Percentiles rank a stretch among this genome's conserved stretches.
Evolutionary conservation across 2,113 vertebrate species (phyloP).

Genomic region (Bos javanicus): DNA sequence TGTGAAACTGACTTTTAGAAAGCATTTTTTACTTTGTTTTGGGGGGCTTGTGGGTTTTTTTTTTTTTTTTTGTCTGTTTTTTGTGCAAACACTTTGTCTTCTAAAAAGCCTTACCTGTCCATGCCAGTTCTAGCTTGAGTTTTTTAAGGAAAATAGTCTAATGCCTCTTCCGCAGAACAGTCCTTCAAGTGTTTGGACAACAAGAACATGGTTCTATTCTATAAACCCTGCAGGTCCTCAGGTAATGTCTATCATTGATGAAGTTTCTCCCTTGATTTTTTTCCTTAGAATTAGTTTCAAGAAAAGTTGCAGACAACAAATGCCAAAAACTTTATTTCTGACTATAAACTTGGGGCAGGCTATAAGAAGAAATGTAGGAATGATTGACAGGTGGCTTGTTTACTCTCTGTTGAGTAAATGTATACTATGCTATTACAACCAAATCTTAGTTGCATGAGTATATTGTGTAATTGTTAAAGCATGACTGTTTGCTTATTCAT

Average conservation of each 20-base stretch:
- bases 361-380: neutral
- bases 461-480: neutral
- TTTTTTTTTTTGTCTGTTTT: neutral
- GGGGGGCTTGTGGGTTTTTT: neutral
- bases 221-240: neutral
- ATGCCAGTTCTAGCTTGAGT: neutral
- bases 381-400: neutral
- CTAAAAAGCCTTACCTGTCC: neutral
- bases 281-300: constrained; percentile 8
- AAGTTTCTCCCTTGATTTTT: neutral
- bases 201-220: neutral
- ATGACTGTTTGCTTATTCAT: neutral
- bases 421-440: neutral
- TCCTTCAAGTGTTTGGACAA: neutral
- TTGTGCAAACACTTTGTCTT: neutral
- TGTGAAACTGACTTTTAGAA: neutral
- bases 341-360: neutral
- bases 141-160: neutral
- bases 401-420: neutral
- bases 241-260: neutral
- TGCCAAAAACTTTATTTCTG: neutral
- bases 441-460: neutral
- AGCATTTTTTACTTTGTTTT: neutral
- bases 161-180: neutral
- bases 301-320: constrained; percentile 4